Evolutionary conservation across 2,113 vertebrate genomes (phyloP), one percentile per base, ranked within the genome.

Genomic region (Anarrhichthys ocellatus): DNA sequence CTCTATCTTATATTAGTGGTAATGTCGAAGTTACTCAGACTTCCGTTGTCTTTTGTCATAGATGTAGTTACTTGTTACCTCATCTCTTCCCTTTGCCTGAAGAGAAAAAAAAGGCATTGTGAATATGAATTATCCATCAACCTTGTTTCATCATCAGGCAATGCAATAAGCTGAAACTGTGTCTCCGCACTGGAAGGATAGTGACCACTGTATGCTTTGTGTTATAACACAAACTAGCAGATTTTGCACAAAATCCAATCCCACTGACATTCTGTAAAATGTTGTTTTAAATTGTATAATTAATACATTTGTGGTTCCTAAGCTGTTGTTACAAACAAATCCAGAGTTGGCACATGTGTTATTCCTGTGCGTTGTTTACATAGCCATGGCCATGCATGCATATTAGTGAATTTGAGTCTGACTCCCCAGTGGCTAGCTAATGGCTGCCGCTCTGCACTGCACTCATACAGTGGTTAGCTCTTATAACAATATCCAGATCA

Each of bases 121-220:
- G 20, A 15, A 48, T 56, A 46, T 61, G 10, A 32, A 40, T 40
- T 24, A 44, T 46, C 34, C 36, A 80, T 70, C 38, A 24, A 46
- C 27, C 13, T 58, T 40, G 24, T 69, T 78, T 68, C 18, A 73
- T 77, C 44, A 73, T 73, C 34, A 7, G 18, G 15, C 54, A 59
- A 9, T 56, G 44, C 44, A 69, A 4, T 32, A 15, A 10, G 40
- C 6, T 73, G 52, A 73, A 63, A 36, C 62, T 11, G 34, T 34
- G 20, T 48, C 40, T 50, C 32, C 68, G 9, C 7, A 64, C 22
- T 14, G 22, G 9, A 40, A 64, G 34, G 36, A 24, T 40, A 34
- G 10, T 44, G 9, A 15, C 44, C 9, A 42, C 22, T 9, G 44
- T 36, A 34, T 64, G 48, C 52, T 27, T 62, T 40, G 36, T 24